Conservation (phyloP, 2,113 vertebrate genomes). For the Siniperca knerii region DNA sequence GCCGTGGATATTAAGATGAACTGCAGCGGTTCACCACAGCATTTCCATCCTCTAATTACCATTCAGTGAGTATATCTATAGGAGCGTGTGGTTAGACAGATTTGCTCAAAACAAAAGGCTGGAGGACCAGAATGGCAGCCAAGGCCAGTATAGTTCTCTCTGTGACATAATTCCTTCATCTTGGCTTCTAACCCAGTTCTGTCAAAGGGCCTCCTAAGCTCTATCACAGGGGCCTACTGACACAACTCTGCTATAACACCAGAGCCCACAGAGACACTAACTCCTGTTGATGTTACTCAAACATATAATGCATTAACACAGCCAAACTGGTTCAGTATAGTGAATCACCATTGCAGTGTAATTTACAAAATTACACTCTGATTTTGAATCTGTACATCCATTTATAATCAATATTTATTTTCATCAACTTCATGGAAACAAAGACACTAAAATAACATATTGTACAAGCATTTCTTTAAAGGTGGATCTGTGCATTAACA, state of each 20-base stretch:
- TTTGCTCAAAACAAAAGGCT: constrained; percentile 35
- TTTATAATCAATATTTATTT: background rate
- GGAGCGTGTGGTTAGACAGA: constrained; percentile 31
- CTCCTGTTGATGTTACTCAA: constrained; percentile 41
- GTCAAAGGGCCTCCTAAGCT: constrained; percentile 60
- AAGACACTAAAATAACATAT: background rate
- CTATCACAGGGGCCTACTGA: constrained; percentile 56
- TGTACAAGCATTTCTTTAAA: background rate
- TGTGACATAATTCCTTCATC: constrained; percentile 74
- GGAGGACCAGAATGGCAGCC: constrained; percentile 31
- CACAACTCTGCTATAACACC: constrained; percentile 63
- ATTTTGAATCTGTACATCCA: background rate
- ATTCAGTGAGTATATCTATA: constrained; percentile 33
- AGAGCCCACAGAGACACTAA: constrained; percentile 45
- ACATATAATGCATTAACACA: constrained; percentile 36
- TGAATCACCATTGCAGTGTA: background rate
- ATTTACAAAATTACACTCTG: background rate
- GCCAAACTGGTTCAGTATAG: constrained; percentile 22
- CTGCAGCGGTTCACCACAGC: constrained; percentile 27
- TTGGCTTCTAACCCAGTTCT: constrained; percentile 75
- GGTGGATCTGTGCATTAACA: background rate
- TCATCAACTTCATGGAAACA: background rate
- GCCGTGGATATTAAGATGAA: constrained; percentile 60
- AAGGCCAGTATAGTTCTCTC: constrained; percentile 33
- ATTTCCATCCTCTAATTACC: constrained; percentile 40